Percentiles rank a stretch among this genome's conserved stretches.
These are phyloP conservation scores for Teleopsis dalmanni DNA, from an alignment of 1,140 invertebrate genomes.

Conservation along the genomic window DNA sequence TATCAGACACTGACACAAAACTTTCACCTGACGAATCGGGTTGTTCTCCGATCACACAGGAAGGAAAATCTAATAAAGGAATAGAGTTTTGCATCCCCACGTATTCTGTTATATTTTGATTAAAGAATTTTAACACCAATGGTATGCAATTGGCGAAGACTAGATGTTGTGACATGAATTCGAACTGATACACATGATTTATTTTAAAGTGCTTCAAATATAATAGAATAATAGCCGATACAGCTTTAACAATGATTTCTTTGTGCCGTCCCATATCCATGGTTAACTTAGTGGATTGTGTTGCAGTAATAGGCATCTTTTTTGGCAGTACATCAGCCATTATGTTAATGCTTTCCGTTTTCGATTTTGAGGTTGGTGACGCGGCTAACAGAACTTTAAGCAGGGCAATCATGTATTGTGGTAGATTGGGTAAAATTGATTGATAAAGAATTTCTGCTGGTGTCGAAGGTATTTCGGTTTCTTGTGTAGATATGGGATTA, in stretches of 20 bases:
- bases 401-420: conserved; percentile 94
- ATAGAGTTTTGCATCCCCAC: conserved; percentile 93
- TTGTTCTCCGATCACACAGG: conserved; percentile 92
- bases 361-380: conserved; percentile 94
- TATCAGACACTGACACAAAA: conserved; percentile 77
- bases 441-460: conserved; percentile 84
- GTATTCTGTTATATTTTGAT: conserved; percentile 95
- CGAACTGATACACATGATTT: conserved; percentile 99
- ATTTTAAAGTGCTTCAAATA: conserved; percentile 97
- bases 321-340: conserved; percentile 94
- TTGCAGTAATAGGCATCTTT: conserved; percentile 93
- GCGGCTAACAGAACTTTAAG: conserved; percentile 95
- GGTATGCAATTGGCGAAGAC: conserved; percentile 99
- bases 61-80: conserved; percentile 89
- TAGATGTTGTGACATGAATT: conserved; percentile 97
- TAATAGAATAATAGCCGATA: conserved; percentile 87
- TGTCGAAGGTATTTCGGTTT: conserved; percentile 65
- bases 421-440: conserved; percentile 85
- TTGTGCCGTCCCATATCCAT: conserved; percentile 98
- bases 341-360: conserved; percentile 97
- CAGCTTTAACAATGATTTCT: conserved; percentile 97
- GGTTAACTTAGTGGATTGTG: conserved; percentile 94
- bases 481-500: conserved; percentile 68
- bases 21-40: conserved; percentile 90
- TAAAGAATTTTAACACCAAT: conserved; percentile 96